Base-by-base conservation (phyloP, 2,113 vertebrate genomes). In the Synodontis membranacea region DNA sequence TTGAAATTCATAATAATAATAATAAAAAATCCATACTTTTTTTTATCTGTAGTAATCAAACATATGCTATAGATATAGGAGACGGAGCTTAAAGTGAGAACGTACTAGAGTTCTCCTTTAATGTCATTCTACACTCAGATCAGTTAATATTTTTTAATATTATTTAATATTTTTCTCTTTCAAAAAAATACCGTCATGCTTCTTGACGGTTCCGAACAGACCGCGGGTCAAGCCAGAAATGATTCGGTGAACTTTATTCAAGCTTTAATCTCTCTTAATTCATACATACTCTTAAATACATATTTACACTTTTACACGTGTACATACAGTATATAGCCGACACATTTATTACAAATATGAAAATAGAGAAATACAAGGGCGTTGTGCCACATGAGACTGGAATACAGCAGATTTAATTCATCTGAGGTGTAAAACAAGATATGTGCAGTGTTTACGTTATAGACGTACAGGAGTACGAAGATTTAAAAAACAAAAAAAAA, bases 221-320 rank as follows among this genome's bases (percentile, higher is more conserved):
- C 76, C 17, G 42, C n/a, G 11, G 66, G 12, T 14, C 54, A 86
- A 91, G 90, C 83, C 28, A 90, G n/a, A 91, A 92, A 92, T 56
- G 90, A 92, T 83, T 93, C 91, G 80, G 60, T 87, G 90, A 88
- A 93, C 89, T 95, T 96, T 95, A 95, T 94, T 95, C 93, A 94
- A 94, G 93, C 89, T 52, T 89, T 75, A 86, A 92, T 87, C 92
- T 93, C 91, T 93, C 82, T 91, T 92, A 92, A 90, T 94, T 92
- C 91, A 95, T 89, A 90, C 92, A 95, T 92, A 56, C 79, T 90
- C 88, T 90, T 90, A 91, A 87, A 94, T 95, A 95, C 93, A 95
- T 95, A 95, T 96, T 87, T 95, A 95, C 90, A 92, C 93, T 96
- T 96, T 87, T 95, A 95, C 90, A 92, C 93, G 94, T 93, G 92